Evolutionary conservation across 2,888 invertebrate species (phyloP), one percentile per base, ranked within the genome.

Genomic region (Amiota communis): DNA sequence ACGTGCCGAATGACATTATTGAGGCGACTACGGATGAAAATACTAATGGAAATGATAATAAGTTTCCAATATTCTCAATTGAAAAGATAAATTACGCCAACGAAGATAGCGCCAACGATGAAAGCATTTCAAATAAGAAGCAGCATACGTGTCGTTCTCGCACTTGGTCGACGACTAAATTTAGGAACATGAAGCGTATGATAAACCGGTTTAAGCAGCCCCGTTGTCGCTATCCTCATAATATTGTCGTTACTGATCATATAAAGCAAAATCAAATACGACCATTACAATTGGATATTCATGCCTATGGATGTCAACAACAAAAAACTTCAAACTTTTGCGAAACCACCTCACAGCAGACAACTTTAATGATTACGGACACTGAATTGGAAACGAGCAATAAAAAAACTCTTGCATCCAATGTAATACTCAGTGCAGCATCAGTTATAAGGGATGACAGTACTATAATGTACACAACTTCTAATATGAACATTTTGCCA

Each of bases 1-100:
- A 92, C 82, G 91, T 91, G 81, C 91, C 91, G 70, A 90, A 90
- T 71, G 91, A 91, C 83, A 89, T 89, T 49, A 80, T 89, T 20
- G 86, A 88, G n/a, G 87, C 91, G 1, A 81, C 85, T 77, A 80
- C 86, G 12, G 85, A 86, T 67, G 80, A 84, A 53, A 75, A 79
- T 49, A 81, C 77, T 11, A 79, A 73, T 69, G 82, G n/a, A 72
- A 76, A 20, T 69, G 76, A 81, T 1, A 71, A 36, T 36, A 36
- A 36, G 8, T 6, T 36, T 6, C 36, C 36, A 36, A 6, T 36
- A 36, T 36, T 36, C 6, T 36, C 36, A 2, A 36, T 70, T 15
- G 75, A 67, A 59, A 85, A 87, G 53, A 77, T 83, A 9, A 87
- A 86, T 75, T 59, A 11, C 3, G 81, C 86, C 73, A 81, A 82